A percentile compares a stretch with the other conserved stretches of the same genome.
These are phyloP conservation scores for Lasioglossum leucozonium DNA, from an alignment of 2,888 invertebrate species.

Conservation along the genomic window DNA sequence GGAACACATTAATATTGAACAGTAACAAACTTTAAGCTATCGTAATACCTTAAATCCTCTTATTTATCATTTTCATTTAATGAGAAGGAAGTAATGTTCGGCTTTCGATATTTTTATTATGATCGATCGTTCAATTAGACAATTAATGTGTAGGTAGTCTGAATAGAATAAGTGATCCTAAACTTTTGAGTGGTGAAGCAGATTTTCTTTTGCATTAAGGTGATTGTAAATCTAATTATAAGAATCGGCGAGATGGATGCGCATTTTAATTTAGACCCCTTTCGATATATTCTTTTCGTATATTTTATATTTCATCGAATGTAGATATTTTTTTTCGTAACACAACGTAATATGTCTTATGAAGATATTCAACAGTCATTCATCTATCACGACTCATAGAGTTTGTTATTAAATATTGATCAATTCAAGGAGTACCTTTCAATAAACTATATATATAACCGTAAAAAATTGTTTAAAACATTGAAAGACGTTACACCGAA, in stretches of 20 bases:
- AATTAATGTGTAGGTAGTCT: background rate
- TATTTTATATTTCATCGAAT: background rate
- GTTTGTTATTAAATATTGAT: background rate
- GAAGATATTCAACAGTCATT: background rate
- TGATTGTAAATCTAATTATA: background rate
- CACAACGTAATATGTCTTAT: background rate
- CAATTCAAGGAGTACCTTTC: background rate
- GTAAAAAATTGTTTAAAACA: background rate
- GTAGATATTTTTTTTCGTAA: background rate
- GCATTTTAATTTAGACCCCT: background rate
- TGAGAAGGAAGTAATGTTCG: background rate
- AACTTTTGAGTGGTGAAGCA: background rate
- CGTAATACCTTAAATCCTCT: background rate
- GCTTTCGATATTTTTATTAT: background rate
- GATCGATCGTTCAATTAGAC: background rate
- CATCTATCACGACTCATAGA: background rate
- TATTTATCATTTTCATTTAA: background rate
- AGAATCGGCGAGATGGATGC: slow-evolving; percentile 15
- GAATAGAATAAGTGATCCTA: slow-evolving; percentile 14
- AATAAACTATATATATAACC: background rate
- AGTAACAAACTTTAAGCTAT: background rate
- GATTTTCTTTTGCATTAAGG: background rate
- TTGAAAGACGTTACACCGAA: background rate
- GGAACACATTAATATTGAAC: slow-evolving; percentile 5
- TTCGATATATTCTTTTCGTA: background rate